A percentile compares a stretch with the other conserved stretches of the same genome.
Conservation (phyloP, 2,797 vertebrate genomes). For the Premnoplex brunnescens region DNA sequence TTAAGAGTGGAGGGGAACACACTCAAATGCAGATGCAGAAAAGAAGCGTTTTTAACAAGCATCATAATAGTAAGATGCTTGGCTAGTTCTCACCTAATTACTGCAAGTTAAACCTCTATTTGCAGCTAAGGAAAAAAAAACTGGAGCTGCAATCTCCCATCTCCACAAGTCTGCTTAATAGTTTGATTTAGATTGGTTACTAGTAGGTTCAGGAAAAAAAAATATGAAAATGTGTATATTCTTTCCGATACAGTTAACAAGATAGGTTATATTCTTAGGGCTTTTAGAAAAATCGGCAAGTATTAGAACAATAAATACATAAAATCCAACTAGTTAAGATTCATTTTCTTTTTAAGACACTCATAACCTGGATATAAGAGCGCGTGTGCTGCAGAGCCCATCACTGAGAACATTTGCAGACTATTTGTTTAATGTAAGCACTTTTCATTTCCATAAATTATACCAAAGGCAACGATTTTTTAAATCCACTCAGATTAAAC, state of each 20-base stretch:
- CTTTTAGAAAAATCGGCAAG: constrained; percentile 38
- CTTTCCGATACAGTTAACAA: constrained; percentile 29
- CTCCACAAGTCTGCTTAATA: constrained; percentile 72
- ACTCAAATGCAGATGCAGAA: constrained; percentile 95
- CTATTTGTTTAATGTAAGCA: constrained; percentile 61
- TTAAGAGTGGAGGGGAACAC: constrained; percentile 93
- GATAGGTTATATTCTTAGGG: constrained; percentile 15
- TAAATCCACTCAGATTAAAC: constrained; percentile 67
- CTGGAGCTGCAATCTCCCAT: constrained; percentile 70
- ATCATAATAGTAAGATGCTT: constrained; percentile 95
- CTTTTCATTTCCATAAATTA: constrained; percentile 76
- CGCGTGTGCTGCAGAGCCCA: background rate
- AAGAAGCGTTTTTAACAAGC: constrained; percentile 92
- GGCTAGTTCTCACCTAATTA: constrained; percentile 90
- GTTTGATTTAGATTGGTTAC: constrained; percentile 70
- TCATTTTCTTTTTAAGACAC: constrained; percentile 54
- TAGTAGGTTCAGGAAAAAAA: background rate
- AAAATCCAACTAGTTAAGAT: constrained; percentile 39
- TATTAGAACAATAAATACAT: constrained; percentile 59
- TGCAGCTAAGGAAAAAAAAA: constrained; percentile 81
- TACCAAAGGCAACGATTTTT: constrained; percentile 67
- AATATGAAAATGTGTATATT: constrained; percentile 55
- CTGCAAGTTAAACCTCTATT: constrained; percentile 89
- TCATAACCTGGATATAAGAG: constrained; percentile 49
- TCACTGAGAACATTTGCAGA: constrained; percentile 40